These are phyloP conservation scores for Coregonus sp. DNA, from an alignment of 2,797 vertebrate genomes.

Conservation along the genomic window DNA sequence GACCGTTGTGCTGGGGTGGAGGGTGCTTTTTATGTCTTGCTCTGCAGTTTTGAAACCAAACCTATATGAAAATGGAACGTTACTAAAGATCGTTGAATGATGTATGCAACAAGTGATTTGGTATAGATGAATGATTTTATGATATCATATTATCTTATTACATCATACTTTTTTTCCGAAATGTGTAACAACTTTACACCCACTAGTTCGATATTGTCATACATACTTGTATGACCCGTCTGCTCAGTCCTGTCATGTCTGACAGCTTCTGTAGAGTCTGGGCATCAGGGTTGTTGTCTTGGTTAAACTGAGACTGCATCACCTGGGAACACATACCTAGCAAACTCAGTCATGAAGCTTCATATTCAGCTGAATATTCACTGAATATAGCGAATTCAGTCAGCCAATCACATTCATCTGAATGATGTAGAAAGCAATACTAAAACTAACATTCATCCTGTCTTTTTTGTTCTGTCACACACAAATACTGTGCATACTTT, in stretches of 20 bases:
- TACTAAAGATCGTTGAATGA: background rate
- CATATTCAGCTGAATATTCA: background rate
- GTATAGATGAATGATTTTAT: background rate
- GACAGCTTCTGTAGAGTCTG: slow-evolving; percentile 97
- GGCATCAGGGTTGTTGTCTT: slow-evolving; percentile 98
- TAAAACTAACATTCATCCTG: background rate
- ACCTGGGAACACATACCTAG: slow-evolving; percentile 73
- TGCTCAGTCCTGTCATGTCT: slow-evolving; percentile 95
- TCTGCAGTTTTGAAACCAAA: slow-evolving; percentile 99
- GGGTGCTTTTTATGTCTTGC: slow-evolving; percentile 99
- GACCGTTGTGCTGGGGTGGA: slow-evolving; percentile 82
- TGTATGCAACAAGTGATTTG: background rate
- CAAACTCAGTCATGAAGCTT: background rate
- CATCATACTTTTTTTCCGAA: too few species aligned
- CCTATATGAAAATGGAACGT: slow-evolving; percentile 66
- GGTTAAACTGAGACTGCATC: slow-evolving; percentile 97
- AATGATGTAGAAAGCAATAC: background rate
- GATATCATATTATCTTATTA: background rate
- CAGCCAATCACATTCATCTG: background rate
- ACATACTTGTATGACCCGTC: slow-evolving; percentile 94
- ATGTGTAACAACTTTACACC: background rate
- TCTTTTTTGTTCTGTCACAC: background rate
- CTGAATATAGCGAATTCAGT: background rate
- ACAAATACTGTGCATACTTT: background rate
- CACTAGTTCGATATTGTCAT: background rate